phyloP scores from a whole-genome alignment of 2,797 vertebrate genomes.

The Vespertilio murinus region DNA sequence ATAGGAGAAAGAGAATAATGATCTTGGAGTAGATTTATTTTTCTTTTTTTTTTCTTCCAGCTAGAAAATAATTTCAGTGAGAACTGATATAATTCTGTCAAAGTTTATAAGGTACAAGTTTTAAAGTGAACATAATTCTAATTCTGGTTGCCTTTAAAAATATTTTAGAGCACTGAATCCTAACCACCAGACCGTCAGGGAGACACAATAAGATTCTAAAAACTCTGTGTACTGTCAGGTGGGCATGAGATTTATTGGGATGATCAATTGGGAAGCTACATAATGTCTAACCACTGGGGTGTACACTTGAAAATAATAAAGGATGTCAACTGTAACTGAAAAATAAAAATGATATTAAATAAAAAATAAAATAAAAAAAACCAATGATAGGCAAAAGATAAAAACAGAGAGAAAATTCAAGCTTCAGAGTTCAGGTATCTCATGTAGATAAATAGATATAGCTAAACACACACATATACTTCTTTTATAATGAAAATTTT shows the following conservation, averaged over 20 bases:
- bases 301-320: neutral
- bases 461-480: neutral
- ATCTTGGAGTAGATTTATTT: constrained; percentile 16
- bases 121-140: constrained; percentile 13
- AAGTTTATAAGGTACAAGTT: neutral
- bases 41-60: neutral
- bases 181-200: neutral
- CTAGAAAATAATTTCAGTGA: neutral
- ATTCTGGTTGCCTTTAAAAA: neutral
- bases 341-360: neutral
- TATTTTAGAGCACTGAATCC: neutral
- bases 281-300: neutral
- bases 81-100: neutral
- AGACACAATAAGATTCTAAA: neutral
- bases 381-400: neutral
- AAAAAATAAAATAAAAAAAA: neutral
- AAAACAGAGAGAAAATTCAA: neutral
- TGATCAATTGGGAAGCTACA: neutral
- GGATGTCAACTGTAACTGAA: neutral
- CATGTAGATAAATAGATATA: neutral
- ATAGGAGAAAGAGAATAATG: neutral
- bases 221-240: neutral
- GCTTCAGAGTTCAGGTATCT: neutral
- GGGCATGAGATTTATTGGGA: neutral
- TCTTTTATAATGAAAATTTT: neutral